Evolutionary conservation across 2,797 vertebrate genomes (phyloP).

Genomic region (Enoplosus armatus): DNA sequence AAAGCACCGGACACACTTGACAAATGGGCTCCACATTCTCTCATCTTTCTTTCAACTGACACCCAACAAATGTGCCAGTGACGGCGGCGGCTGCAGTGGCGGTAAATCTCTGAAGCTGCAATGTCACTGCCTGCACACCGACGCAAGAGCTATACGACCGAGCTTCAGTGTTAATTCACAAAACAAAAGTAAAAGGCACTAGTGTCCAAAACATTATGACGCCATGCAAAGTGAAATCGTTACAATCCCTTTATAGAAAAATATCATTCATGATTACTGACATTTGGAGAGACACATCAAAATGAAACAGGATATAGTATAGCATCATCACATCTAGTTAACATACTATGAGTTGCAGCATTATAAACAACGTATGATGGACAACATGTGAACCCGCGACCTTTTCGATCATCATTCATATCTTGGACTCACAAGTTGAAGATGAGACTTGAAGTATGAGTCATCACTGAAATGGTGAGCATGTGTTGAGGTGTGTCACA

Average conservation of each 20-base stretch:
- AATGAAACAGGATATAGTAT: slow-evolving; percentile 70
- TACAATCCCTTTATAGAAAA: slow-evolving; percentile 72
- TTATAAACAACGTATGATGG: slow-evolving; percentile 60
- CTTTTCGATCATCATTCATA: slow-evolving; percentile 39
- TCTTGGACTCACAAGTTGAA: slow-evolving; percentile 44
- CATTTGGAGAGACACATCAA: slow-evolving; percentile 70
- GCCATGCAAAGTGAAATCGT: slow-evolving; percentile 72
- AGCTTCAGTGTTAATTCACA: slow-evolving; percentile 73
- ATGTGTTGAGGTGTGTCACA: slow-evolving; percentile 57
- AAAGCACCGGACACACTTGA: slow-evolving; percentile 68
- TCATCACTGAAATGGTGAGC: slow-evolving; percentile 57
- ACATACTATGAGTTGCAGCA: slow-evolving; percentile 62
- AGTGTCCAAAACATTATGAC: slow-evolving; percentile 68
- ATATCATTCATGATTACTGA: slow-evolving; percentile 63
- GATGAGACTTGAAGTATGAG: slow-evolving; percentile 68
- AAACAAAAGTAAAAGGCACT: slow-evolving; percentile 89
- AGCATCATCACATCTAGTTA: slow-evolving; percentile 66
- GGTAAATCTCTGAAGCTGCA: slow-evolving; percentile 61
- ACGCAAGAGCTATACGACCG: slow-evolving; percentile 82
- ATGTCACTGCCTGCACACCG: slow-evolving; percentile 27
- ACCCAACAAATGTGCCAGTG: slow-evolving; percentile 63
- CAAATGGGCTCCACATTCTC: slow-evolving; percentile 73
- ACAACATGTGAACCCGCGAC: slow-evolving; percentile 42
- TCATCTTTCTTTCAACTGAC: slow-evolving; percentile 56
- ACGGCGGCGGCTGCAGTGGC: slow-evolving; percentile 29